Conservation (phyloP, 2,113 vertebrate species). For the Petaurus breviceps region DNA sequence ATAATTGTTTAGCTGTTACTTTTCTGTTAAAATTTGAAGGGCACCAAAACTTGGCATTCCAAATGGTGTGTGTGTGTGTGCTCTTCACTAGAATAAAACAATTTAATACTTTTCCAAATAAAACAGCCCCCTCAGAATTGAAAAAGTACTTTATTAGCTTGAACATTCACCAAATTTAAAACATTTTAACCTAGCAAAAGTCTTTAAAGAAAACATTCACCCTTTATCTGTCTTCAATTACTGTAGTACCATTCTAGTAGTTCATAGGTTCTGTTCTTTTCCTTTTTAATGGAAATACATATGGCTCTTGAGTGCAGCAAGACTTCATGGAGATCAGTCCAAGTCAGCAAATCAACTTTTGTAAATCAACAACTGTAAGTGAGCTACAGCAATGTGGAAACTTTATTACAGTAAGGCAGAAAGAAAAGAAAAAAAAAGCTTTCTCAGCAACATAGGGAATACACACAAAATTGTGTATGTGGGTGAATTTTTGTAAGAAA, state of each 20-base stretch:
- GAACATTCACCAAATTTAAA: constrained; percentile 20
- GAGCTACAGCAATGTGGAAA: not conserved
- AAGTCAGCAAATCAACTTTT: constrained; percentile 24
- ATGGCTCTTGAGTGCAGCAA: not conserved
- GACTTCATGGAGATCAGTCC: not conserved
- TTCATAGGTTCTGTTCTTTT: constrained; percentile 5
- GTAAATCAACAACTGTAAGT: not conserved
- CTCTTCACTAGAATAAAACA: constrained; percentile 50
- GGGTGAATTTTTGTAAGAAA: not conserved
- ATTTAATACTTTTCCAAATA: constrained; percentile 28
- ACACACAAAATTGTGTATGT: not conserved
- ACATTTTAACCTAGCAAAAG: not conserved
- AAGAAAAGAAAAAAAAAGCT: not conserved
- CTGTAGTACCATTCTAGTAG: not conserved
- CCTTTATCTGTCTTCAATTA: constrained; percentile 17
- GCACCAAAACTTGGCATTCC: not conserved
- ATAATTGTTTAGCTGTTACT: not conserved
- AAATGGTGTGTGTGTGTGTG: not conserved
- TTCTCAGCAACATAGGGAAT: not conserved
- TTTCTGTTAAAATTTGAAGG: not conserved
- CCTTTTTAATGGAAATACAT: constrained; percentile 17
- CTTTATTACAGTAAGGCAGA: not conserved
- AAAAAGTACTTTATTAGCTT: constrained; percentile 47
- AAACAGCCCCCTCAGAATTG: not conserved
- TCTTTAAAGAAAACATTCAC: not conserved